Evolutionary conservation across 2,113 vertebrate species (phyloP).

Genomic region (Marmota flaviventris): DNA sequence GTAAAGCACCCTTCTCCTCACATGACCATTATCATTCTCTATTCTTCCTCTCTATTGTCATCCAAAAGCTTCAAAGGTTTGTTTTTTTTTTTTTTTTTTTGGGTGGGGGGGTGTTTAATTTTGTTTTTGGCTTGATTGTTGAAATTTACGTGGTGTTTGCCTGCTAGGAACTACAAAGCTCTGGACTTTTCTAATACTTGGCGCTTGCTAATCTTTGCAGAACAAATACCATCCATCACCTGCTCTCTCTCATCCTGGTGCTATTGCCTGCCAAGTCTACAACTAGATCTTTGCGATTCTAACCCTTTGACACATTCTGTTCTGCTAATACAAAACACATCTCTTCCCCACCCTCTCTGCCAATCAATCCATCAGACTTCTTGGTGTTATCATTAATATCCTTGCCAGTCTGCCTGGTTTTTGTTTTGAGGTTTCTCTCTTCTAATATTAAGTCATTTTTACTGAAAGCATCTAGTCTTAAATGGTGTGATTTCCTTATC

Average conservation of each 20-base stretch:
- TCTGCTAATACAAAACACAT: not conserved
- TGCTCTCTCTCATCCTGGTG: not conserved
- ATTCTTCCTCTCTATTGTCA: not conserved
- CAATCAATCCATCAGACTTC: not conserved
- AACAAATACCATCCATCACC: not conserved
- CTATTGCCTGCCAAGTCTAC: not conserved
- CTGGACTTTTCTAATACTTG: not conserved
- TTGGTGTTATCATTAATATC: not conserved
- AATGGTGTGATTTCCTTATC: slow-evolving; percentile 16
- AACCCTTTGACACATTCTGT: not conserved
- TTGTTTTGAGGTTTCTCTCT: not conserved
- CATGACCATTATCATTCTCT: not conserved
- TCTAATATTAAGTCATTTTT: slow-evolving; percentile 22
- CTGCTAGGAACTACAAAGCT: not conserved
- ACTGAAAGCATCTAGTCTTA: slow-evolving; percentile 9
- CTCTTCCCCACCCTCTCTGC: not conserved
- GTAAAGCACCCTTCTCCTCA: not conserved
- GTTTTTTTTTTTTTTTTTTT: not conserved
- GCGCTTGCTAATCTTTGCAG: not conserved
- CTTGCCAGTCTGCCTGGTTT: not conserved
- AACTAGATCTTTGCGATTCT: not conserved
- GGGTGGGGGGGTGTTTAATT: too few relatives aligned
- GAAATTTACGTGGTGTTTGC: not conserved
- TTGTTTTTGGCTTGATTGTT: not conserved
- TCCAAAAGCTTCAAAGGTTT: not conserved